These are phyloP conservation scores for Neoniphon sammara DNA, from an alignment of 2,797 vertebrate species.

Conservation along the genomic window DNA sequence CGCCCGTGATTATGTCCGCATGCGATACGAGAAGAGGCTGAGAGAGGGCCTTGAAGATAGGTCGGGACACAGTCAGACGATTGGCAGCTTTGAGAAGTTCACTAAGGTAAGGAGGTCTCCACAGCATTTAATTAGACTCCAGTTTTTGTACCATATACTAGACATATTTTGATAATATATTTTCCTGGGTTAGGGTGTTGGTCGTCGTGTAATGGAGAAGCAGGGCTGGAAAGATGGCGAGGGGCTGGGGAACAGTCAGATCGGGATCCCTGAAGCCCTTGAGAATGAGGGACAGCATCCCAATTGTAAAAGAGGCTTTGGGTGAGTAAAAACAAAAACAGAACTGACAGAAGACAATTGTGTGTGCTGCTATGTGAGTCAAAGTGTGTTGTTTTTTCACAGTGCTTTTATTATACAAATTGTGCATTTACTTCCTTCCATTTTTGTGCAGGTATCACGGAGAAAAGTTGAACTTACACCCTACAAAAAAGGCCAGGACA, in stretches of 20 bases:
- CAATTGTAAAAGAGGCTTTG: conserved; percentile 93
- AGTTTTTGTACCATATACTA: neutral
- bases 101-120: conserved; percentile 85
- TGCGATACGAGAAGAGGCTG: conserved; percentile 89
- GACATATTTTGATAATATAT: neutral
- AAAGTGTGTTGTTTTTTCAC: neutral
- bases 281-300: conserved; percentile 94
- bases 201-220: conserved; percentile 92
- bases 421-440: conserved; percentile 2
- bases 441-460: conserved; percentile 91
- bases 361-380: neutral
- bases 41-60: conserved; percentile 85
- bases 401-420: neutral
- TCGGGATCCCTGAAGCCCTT: conserved; percentile 90
- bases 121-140: neutral
- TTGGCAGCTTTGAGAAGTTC: conserved; percentile 93
- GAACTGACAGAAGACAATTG: neutral
- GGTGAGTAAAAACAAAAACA: conserved; percentile 81
- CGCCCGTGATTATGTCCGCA: conserved; percentile 88
- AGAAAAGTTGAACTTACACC: conserved; percentile 87
- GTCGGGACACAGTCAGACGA: conserved; percentile 74
- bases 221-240: conserved; percentile 96
- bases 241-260: conserved; percentile 88
- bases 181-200: conserved; percentile 86
- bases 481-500: conserved; percentile 82